These are phyloP conservation scores for Deilephila elpenor DNA, from an alignment of 2,888 invertebrate genomes.

Conservation along the genomic window DNA sequence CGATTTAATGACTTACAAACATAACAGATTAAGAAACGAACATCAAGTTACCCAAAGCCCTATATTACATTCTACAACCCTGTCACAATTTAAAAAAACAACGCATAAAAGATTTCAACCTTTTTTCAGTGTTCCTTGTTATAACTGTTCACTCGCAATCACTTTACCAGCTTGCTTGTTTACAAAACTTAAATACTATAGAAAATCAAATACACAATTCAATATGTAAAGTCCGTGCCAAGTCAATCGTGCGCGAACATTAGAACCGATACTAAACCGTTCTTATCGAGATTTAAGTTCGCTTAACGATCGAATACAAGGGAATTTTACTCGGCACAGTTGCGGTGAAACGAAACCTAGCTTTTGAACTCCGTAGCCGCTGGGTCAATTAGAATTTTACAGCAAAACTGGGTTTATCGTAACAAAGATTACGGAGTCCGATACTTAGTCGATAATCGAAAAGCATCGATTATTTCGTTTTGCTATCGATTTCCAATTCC, in stretches of 20 bases:
- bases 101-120: too few species aligned
- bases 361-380: constrained; percentile 1
- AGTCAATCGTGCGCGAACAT: constrained; percentile 9
- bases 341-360: background rate
- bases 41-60: too few species aligned
- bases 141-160: too few species aligned
- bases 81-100: too few species aligned
- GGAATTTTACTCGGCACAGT: constrained; percentile 6
- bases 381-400: constrained; percentile 11
- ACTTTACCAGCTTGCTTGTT: too few species aligned
- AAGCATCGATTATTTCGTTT: background rate
- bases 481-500: background rate
- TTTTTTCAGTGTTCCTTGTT: too few species aligned
- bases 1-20: too few species aligned
- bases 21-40: too few species aligned
- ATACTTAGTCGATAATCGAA: constrained; percentile 9
- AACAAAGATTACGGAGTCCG: background rate
- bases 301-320: constrained; percentile 11
- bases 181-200: too few species aligned
- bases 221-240: background rate
- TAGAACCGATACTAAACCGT: background rate
- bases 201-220: background rate
- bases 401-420: background rate
- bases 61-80: too few species aligned
- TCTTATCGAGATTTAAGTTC: constrained; percentile 25